Evolutionary conservation across 2,113 vertebrate genomes (phyloP), one percentile per base, ranked within the genome.

Genomic region (Rafetus swinhoei): DNA sequence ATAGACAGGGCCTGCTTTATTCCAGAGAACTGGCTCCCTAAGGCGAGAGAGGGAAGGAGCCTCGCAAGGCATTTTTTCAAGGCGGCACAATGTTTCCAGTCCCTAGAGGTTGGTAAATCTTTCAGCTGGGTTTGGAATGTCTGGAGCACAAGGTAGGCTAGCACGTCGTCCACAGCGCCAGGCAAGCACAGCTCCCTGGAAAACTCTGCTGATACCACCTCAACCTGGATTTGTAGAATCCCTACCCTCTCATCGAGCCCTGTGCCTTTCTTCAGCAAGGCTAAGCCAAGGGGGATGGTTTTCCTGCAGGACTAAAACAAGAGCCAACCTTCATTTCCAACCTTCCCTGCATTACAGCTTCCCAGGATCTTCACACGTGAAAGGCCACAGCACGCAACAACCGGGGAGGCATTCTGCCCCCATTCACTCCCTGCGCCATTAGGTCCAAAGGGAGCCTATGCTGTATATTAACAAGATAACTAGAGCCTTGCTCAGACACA

Each of bases 31-130:
- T 22, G 35, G 11, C 19, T 2, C 72, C 72, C 22, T 39, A 22
- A 76, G 25, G 62, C 16, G 0, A 76, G 72, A 76, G 21, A 39
- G 18, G 35, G 69, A 45, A 45, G 24, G 21, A 76, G 24, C 10
- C 22, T 45, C 12, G 74, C 24, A 45, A 1, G 11, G 45, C 22
- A 24, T 50, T 77, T 27, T 50, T 60, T 29, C 74, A 50, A 14
- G 2, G 22, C 39, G 14, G 24, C 11, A 50, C 72, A 45, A n/a
- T 9, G 32, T 86, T 59, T 89, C 57, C 53, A 81, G 62, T 22
- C 24, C 1, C 32, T 4, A 4, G 0, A 0, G 22, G 81, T 14
- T 3, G 56, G 56, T 19, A 22, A 14, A 18, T 19, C 3, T 55
- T 87, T 24, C 12, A 10, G 5, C 35, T 45, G 10, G 72, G 22